Percentiles rank a stretch among this genome's conserved stretches.
Evolutionary conservation across 1,140 invertebrate genomes (phyloP).

Genomic region (Diorhabda elongata): DNA sequence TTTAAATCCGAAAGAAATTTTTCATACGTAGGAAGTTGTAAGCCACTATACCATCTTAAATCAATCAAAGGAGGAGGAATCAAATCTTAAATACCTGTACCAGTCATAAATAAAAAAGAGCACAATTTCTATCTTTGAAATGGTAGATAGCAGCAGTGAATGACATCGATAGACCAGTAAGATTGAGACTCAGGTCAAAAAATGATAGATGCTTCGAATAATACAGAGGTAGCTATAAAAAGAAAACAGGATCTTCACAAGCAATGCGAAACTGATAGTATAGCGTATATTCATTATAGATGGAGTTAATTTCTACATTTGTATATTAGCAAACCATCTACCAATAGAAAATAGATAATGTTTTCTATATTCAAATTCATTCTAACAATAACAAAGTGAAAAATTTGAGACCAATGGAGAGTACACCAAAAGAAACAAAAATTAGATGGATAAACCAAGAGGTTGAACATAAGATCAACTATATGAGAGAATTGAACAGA

Average conservation of each 20-base stretch:
- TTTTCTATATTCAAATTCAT: too few relatives aligned
- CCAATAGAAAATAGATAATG: too few relatives aligned
- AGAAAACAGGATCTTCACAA: conserved; percentile 82
- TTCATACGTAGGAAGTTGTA: conserved; percentile 75
- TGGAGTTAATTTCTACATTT: conserved; percentile 58
- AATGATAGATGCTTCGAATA: conserved; percentile 66
- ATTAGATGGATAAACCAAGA: too few relatives aligned
- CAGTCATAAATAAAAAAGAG: conserved; percentile 61
- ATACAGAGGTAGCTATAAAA: conserved; percentile 73
- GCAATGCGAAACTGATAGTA: conserved; percentile 79
- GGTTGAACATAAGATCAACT: too few relatives aligned
- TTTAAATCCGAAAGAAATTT: conserved; percentile 69
- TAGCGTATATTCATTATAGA: conserved; percentile 84
- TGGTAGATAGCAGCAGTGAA: conserved; percentile 75
- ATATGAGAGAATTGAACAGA: too few relatives aligned
- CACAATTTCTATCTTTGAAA: conserved; percentile 75
- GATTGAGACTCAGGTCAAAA: conserved; percentile 64
- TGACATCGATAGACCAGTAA: conserved; percentile 59
- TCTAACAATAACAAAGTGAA: too few relatives aligned
- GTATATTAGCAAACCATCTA: too few relatives aligned
- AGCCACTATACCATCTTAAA: conserved; percentile 68
- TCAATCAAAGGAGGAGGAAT: conserved; percentile 76
- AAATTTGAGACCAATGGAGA: too few relatives aligned
- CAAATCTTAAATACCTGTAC: conserved; percentile 81
- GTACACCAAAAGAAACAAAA: too few relatives aligned